Conservation (phyloP, 1,140 invertebrate genomes). For the Pseudachorutes palmiensis region DNA sequence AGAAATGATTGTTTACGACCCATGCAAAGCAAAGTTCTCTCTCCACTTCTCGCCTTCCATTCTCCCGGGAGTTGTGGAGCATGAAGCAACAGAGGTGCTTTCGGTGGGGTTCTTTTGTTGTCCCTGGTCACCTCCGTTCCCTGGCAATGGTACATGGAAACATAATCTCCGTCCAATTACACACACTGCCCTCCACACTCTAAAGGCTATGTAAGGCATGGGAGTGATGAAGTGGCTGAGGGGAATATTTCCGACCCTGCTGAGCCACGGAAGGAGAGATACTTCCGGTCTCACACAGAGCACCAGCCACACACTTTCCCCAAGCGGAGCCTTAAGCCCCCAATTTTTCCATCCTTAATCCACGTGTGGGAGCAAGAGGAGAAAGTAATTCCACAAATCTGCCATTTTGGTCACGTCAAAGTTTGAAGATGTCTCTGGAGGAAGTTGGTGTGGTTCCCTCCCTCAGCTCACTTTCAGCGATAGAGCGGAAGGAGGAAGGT, state of each 20-base stretch:
- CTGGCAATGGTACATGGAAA: too few relatives aligned
- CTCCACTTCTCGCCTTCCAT: too few relatives aligned
- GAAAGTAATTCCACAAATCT: conserved; percentile 18
- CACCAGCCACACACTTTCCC: neutral
- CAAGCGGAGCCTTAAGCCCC: neutral
- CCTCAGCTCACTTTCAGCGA: neutral
- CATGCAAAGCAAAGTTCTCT: too few relatives aligned
- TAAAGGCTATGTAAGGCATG: too few relatives aligned
- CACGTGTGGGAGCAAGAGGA: neutral
- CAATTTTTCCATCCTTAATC: neutral
- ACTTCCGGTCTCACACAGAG: neutral
- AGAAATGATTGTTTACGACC: too few relatives aligned
- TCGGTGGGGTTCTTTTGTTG: too few relatives aligned
- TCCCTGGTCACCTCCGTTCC: too few relatives aligned
- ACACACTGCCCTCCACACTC: too few relatives aligned
- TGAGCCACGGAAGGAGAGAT: neutral
- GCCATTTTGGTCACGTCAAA: conserved; percentile 34
- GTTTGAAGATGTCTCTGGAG: conserved; percentile 35
- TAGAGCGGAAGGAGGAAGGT: neutral
- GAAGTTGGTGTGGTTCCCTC: conserved; percentile 24
- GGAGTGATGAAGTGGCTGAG: neutral
- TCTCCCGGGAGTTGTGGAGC: too few relatives aligned
- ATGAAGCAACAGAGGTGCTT: too few relatives aligned
- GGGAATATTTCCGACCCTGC: neutral
- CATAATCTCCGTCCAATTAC: too few relatives aligned